A percentile compares a stretch with the other conserved stretches of the same genome.
Evolutionary conservation across 2,888 invertebrate genomes (phyloP).

Genomic region (Celastrina argiolus): DNA sequence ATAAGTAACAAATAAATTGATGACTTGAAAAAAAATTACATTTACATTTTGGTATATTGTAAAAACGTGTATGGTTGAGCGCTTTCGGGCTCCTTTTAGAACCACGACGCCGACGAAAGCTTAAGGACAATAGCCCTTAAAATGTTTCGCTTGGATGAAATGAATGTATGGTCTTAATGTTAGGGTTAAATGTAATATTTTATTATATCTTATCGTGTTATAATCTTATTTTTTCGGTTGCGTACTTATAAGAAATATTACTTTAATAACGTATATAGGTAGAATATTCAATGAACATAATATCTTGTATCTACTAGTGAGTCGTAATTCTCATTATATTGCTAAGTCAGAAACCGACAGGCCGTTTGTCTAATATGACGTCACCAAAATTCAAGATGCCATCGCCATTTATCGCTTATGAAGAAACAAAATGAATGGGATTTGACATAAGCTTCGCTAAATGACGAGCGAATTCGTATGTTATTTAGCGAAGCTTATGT

Average conservation of each 20-base stretch:
- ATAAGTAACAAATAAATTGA: no score
- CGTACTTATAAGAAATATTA: no score
- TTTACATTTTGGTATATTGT: neutral
- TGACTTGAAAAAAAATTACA: neutral
- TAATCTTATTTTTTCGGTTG: neutral
- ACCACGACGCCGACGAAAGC: neutral
- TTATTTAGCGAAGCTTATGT: no score
- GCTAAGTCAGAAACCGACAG: neutral
- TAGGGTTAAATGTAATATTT: neutral
- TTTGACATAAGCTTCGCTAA: no score
- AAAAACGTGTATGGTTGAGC: neutral
- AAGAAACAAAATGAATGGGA: no score
- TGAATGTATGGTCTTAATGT: neutral
- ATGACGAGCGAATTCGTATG: no score
- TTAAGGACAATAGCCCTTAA: neutral
- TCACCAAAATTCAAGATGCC: neutral
- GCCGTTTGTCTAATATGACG: neutral
- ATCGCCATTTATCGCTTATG: no score
- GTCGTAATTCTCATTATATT: no score
- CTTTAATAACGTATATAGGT: no score
- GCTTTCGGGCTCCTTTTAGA: neutral
- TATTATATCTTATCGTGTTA: neutral
- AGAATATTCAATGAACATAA: no score
- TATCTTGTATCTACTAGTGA: no score
- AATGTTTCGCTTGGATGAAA: constrained; percentile 11